Percentiles rank a stretch among this genome's conserved stretches.
Evolutionary conservation across 2,888 invertebrate genomes (phyloP).

Genomic region (Tholera decimalis): DNA sequence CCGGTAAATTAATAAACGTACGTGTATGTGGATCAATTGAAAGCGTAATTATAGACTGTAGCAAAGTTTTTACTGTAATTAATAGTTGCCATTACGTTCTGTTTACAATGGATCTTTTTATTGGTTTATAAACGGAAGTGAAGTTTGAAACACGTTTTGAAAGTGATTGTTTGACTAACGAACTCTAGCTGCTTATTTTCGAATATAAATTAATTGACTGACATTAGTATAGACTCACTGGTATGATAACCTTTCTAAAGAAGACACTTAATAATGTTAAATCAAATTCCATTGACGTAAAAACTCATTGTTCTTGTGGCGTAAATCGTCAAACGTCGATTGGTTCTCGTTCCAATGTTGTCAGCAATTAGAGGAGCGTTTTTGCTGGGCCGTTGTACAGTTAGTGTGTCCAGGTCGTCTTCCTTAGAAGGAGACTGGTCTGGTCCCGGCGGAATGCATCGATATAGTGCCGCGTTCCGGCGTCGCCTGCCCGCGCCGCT

Average conservation of each 20-base stretch:
- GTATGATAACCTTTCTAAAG: constrained; percentile 8
- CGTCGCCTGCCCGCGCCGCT: constrained; percentile 21
- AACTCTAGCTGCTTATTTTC: constrained; percentile 9
- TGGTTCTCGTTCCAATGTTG: constrained; percentile 69
- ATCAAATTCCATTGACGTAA: constrained; percentile 38
- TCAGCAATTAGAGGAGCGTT: constrained; percentile 82
- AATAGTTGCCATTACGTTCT: constrained; percentile 45
- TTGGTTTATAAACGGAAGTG: constrained; percentile 47
- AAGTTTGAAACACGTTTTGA: constrained; percentile 35
- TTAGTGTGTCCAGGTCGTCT: constrained; percentile 82
- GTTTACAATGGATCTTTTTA: constrained; percentile 51
- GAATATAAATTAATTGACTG: constrained; percentile 27
- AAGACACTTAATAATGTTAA: constrained; percentile 37
- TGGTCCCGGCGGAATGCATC: constrained; percentile 81
- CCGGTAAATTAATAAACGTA: constrained; percentile 31
- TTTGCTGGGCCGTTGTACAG: constrained; percentile 80
- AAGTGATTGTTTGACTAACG: constrained; percentile 33
- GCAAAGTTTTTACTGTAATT: constrained; percentile 47
- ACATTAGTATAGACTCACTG: constrained; percentile 1
- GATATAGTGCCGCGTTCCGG: constrained; percentile 75
- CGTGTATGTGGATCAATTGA: constrained; percentile 47
- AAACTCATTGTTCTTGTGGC: constrained; percentile 36
- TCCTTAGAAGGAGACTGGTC: constrained; percentile 85
- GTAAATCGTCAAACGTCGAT: constrained; percentile 60
- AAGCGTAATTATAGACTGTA: constrained; percentile 51